Evolutionary conservation across 2,888 invertebrate genomes (phyloP).

Genomic region (Papilio elwesi): DNA sequence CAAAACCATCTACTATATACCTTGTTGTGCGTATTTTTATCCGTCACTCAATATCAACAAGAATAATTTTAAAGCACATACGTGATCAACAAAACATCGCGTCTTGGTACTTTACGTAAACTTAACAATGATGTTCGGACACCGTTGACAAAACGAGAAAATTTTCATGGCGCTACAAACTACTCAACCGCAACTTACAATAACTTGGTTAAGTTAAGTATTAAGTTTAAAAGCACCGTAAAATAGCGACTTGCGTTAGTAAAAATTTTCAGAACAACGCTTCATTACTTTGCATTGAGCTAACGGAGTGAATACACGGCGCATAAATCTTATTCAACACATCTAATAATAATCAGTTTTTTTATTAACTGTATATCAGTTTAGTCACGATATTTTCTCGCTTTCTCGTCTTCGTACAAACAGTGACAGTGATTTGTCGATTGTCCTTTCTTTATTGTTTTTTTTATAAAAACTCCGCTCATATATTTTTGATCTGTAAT

Average conservation of each 20-base stretch:
- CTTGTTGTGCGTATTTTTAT: no score
- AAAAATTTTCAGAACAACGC: background rate
- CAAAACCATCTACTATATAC: no score
- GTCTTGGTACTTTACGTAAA: no score
- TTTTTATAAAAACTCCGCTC: background rate
- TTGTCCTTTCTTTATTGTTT: background rate
- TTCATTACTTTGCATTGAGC: background rate
- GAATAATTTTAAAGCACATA: background rate
- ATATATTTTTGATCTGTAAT: background rate
- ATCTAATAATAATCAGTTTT: constrained; percentile 15
- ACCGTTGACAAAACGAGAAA: background rate
- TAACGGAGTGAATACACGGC: constrained; percentile 5
- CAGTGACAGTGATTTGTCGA: constrained; percentile 32
- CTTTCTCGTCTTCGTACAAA: constrained; percentile 30
- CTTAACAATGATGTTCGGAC: background rate
- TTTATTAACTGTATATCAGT: constrained; percentile 11
- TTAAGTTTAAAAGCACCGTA: background rate
- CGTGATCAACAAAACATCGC: background rate
- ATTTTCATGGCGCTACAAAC: constrained; percentile 11
- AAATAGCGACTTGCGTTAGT: background rate
- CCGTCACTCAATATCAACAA: no score
- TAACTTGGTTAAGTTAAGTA: background rate
- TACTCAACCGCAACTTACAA: background rate
- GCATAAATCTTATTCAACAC: constrained; percentile 22
- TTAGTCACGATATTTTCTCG: constrained; percentile 32